Percentiles rank a stretch among this genome's conserved stretches.
phyloP scores from a whole-genome alignment of 1,140 invertebrate species.

The Plutomurus gul region DNA sequence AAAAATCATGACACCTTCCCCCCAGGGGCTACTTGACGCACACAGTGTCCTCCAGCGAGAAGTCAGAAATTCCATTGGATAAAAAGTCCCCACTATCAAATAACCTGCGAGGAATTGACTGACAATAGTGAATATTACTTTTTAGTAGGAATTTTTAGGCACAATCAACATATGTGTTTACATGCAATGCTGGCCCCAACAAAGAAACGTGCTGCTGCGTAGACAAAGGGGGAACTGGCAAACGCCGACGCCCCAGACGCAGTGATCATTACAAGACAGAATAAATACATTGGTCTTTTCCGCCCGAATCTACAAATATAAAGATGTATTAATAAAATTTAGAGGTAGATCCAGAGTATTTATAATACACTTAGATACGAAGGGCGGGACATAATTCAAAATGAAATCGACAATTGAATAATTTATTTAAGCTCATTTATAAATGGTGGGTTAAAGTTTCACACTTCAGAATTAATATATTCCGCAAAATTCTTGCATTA shows the following conservation, averaged over 20 bases:
- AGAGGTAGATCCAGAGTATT: too few species aligned
- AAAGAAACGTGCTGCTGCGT: conserved; percentile 12
- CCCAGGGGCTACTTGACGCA: conserved; percentile 29
- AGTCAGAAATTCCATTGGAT: conserved; percentile 36
- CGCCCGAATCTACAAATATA: neutral
- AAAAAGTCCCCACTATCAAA: conserved; percentile 16
- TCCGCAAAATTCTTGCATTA: too few species aligned
- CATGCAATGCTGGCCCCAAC: neutral
- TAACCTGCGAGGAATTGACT: neutral
- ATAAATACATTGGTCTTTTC: neutral
- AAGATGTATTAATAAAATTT: neutral
- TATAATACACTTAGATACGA: too few species aligned
- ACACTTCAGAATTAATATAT: too few species aligned
- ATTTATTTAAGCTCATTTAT: too few species aligned
- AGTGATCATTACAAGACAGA: neutral
- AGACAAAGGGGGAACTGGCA: neutral
- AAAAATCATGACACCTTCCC: conserved; percentile 18
- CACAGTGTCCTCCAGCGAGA: neutral
- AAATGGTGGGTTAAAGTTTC: too few species aligned
- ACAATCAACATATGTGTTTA: neutral
- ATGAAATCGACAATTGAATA: too few species aligned
- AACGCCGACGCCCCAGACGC: neutral
- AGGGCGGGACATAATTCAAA: too few species aligned
- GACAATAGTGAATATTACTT: too few species aligned
- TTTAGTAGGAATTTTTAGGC: neutral